phyloP scores from a whole-genome alignment of 2,113 vertebrate species.

The Chamaetylas fuelleborni region DNA sequence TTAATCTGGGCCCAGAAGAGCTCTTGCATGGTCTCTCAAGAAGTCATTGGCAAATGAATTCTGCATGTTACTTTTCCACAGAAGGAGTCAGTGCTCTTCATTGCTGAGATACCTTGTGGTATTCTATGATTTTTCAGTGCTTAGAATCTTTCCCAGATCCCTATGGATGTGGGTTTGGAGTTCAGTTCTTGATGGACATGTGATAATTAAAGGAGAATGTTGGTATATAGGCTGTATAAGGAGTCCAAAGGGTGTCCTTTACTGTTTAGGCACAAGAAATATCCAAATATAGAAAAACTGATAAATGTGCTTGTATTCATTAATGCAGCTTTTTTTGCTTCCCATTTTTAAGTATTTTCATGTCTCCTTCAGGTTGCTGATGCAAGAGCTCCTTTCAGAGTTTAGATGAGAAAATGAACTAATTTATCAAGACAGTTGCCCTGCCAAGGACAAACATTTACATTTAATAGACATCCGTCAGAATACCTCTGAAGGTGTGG shows the following conservation, averaged over 20 bases:
- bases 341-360: background rate
- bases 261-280: background rate
- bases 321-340: background rate
- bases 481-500: background rate
- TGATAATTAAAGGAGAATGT: background rate
- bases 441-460: background rate
- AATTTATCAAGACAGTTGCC: background rate
- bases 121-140: background rate
- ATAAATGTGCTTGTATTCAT: background rate
- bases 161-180: background rate
- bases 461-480: background rate
- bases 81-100: background rate
- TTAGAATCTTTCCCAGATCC: background rate
- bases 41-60: background rate
- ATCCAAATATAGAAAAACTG: background rate
- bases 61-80: background rate
- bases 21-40: background rate
- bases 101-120: background rate
- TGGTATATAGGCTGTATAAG: background rate
- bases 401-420: slow-evolving; percentile 4
- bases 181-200: background rate
- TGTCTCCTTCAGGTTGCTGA: background rate
- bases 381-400: slow-evolving; percentile 1
- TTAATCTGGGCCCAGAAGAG: background rate
- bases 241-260: background rate